Base-by-base conservation (phyloP, 2,797 vertebrate species). In the Pteronotus mesoamericanus region DNA sequence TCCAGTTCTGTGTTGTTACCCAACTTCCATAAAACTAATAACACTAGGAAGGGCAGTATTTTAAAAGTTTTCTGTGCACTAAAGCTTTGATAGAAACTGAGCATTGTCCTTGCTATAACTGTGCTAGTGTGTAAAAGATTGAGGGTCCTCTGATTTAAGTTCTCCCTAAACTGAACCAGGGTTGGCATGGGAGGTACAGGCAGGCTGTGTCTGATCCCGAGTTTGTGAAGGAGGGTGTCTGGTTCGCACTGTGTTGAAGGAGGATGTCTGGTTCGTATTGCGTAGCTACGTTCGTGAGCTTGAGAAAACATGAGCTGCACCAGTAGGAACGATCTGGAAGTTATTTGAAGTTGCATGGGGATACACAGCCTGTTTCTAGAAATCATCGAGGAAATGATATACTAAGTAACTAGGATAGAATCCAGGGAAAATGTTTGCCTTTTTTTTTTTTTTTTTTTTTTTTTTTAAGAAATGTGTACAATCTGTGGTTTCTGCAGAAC, bases 401-500 rank as follows among this genome's bases (percentile, higher is more conserved):
- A 19, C 61, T 84, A 34, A 74, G 51, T 59, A 94, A 80, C 39
- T 42, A 69, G 53, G 22, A 6, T 37, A 74, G 77, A 94, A 39
- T 22, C 39, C 19, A 44, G 16, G 48, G 19, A 21, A 85, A 85
- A 69, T 71, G 19, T 74, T 71, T 69, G 29, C 37, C n/a, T 6
- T 42, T 74, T 55, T 37, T 34, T 22, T 29, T 59, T n/a, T n/a
- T 29, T 59, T n/a, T n/a, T n/a, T 32, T n/a, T n/a, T n/a, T n/a
- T 37, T 39, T 44, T 53, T 37, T 78, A 78, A 88, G 85, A 83
- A 93, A 57, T 87, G 42, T 34, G 26, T 85, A 14, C 21, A 44
- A 83, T 72, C 72, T 87, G 2, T 84, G 48, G 44, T 91, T 96
- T 96, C 80, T 64, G 59, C 24, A 85, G n/a, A 84, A 69, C 26